Evolutionary conservation across 2,888 invertebrate species (phyloP).

Genomic region (Drosophila mulleri): DNA sequence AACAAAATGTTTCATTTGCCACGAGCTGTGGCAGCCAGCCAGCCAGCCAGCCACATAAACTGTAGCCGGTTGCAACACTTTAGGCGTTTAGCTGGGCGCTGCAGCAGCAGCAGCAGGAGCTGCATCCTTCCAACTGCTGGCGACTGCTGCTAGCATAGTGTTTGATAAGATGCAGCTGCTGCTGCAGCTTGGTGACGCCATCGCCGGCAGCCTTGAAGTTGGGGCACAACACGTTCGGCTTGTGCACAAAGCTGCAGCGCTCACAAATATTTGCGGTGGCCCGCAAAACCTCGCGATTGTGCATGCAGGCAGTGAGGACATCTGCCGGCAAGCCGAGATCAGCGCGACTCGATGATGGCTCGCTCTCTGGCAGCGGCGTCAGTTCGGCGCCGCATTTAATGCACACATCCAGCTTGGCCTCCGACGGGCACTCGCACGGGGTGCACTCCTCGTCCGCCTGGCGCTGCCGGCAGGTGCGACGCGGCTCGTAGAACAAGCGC

Average conservation of each 20-base stretch:
- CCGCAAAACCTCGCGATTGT: slow-evolving; percentile 21
- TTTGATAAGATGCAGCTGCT: slow-evolving; percentile 29
- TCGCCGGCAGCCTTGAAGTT: background rate
- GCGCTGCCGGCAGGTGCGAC: slow-evolving; percentile 46
- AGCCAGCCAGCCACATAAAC: slow-evolving; percentile 3
- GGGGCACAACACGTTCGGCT: slow-evolving; percentile 18
- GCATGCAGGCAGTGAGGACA: slow-evolving; percentile 52
- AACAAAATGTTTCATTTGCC: slow-evolving; percentile 80
- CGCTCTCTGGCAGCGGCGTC: background rate
- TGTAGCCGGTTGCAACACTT: slow-evolving; percentile 29
- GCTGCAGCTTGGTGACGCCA: background rate
- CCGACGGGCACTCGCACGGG: background rate
- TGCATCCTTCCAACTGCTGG: background rate
- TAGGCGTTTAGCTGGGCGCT: background rate
- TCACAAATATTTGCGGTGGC: slow-evolving; percentile 37
- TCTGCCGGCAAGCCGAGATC: slow-evolving; percentile 18
- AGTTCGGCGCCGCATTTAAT: slow-evolving; percentile 39
- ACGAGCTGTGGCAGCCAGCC: slow-evolving; percentile 15
- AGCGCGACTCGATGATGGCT: background rate
- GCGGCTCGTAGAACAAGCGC: slow-evolving; percentile 53
- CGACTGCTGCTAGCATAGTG: background rate
- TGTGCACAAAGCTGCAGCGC: slow-evolving; percentile 55
- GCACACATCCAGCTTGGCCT: slow-evolving; percentile 28
- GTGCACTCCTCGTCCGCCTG: slow-evolving; percentile 7
- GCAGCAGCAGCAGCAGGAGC: slow-evolving; percentile 11